Conservation (phyloP, 2,113 vertebrate genomes). For the Trematomus loennbergii region DNA sequence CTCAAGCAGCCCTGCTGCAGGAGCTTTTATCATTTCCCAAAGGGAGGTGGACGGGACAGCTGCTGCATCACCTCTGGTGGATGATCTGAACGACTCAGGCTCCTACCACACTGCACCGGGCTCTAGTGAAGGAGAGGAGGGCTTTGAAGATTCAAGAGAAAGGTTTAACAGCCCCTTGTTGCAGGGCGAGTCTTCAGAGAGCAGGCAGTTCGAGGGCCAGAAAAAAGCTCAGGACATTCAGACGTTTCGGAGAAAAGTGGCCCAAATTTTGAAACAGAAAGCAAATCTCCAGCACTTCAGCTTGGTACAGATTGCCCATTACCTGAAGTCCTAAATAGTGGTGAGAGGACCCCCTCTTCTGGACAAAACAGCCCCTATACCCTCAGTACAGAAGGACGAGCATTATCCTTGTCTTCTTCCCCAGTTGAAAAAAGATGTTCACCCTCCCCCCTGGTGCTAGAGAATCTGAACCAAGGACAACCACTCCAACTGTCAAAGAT, state of each 20-base stretch:
- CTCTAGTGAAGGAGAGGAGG: slow-evolving; percentile 88
- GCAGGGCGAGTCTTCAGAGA: slow-evolving; percentile 34
- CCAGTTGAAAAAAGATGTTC: slow-evolving; percentile 59
- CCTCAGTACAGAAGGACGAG: slow-evolving; percentile 38
- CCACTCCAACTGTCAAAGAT: slow-evolving; percentile 43
- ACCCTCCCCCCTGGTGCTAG: slow-evolving; percentile 38
- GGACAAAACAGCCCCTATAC: slow-evolving; percentile 41
- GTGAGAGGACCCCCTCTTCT: slow-evolving; percentile 59
- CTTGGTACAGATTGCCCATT: slow-evolving; percentile 14
- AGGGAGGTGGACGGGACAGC: slow-evolving; percentile 60
- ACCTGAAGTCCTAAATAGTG: slow-evolving; percentile 24
- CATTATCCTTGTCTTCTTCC: slow-evolving; percentile 59
- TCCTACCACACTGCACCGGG: slow-evolving; percentile 90
- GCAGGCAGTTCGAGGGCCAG: slow-evolving; percentile 9
- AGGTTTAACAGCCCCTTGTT: slow-evolving; percentile 56
- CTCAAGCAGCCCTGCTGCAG: slow-evolving; percentile 75
- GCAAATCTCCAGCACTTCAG: slow-evolving; percentile 34
- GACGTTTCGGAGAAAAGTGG: slow-evolving; percentile 25
- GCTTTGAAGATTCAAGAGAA: slow-evolving; percentile 81
- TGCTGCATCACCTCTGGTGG: slow-evolving; percentile 60
- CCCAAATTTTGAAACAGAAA: slow-evolving; percentile 48
- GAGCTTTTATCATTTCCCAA: slow-evolving; percentile 61
- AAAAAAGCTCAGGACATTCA: slow-evolving; percentile 28
- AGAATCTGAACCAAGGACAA: slow-evolving; percentile 52
- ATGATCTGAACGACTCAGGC: slow-evolving; percentile 87